Evolutionary conservation across 2,113 vertebrate genomes (phyloP).

Genomic region (Chloroceryle aenea): DNA sequence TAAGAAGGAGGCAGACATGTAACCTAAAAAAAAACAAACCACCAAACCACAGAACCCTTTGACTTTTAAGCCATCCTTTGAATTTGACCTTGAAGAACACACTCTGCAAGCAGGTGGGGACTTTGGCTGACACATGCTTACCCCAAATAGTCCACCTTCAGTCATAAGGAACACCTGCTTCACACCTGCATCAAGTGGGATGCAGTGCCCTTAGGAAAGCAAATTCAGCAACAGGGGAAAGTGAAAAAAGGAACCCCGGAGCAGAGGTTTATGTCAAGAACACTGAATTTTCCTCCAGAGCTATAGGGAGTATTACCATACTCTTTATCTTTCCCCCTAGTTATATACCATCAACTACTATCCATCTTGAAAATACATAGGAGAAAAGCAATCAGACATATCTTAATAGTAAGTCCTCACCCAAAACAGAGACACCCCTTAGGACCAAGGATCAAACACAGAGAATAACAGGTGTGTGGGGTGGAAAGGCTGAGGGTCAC

Average conservation of each 20-base stretch:
- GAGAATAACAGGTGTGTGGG: background rate
- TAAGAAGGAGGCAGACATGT: background rate
- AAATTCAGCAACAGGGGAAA: background rate
- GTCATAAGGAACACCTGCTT: slow-evolving; percentile 6
- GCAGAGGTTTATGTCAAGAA: background rate
- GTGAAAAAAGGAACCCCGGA: background rate
- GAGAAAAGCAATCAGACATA: background rate
- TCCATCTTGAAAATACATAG: background rate
- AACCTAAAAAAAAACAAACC: background rate
- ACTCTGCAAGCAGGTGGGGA: background rate
- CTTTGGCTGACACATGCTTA: background rate
- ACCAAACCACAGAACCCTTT: background rate
- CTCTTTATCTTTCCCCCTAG: background rate
- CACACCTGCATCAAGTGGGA: slow-evolving; percentile 46
- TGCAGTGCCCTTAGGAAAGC: slow-evolving; percentile 15
- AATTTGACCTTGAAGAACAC: background rate
- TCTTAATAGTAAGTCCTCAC: background rate
- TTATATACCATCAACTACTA: background rate
- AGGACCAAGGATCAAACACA: background rate
- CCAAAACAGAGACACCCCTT: background rate
- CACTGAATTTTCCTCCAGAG: background rate
- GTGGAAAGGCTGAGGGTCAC: background rate
- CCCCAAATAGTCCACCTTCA: background rate
- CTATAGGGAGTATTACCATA: background rate
- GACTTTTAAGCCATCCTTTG: background rate